Conservation (phyloP, 2,888 invertebrate species). For the Sipha maydis region DNA sequence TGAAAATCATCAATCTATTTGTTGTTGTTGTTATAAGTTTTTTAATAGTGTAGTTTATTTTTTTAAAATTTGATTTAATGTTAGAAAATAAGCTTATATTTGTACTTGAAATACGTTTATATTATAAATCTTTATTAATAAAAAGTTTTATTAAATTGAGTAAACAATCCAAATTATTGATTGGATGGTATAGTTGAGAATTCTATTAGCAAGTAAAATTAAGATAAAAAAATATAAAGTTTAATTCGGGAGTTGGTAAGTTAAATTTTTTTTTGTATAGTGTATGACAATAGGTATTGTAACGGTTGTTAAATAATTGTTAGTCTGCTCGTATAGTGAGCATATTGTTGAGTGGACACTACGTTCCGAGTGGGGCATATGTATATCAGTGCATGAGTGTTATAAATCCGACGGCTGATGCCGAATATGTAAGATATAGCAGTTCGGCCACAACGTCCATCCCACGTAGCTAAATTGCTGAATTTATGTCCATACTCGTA, state of each 20-base stretch:
- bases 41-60: background rate
- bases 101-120: background rate
- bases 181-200: background rate
- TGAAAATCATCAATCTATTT: background rate
- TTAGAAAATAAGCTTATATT: background rate
- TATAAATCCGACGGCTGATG: too few species aligned
- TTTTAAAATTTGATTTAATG: constrained; percentile 17
- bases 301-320: too few species aligned
- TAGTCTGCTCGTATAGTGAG: too few species aligned
- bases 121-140: background rate
- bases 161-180: background rate
- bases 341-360: too few species aligned
- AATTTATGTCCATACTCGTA: too few species aligned
- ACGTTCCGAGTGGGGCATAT: too few species aligned
- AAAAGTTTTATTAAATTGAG: background rate
- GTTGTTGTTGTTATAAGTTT: background rate
- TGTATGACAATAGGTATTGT: too few species aligned
- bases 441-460: too few species aligned
- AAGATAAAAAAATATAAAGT: background rate
- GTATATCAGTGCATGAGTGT: too few species aligned
- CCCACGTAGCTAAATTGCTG: too few species aligned
- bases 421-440: too few species aligned
- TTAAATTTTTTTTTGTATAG: too few species aligned
- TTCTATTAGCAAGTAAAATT: background rate
- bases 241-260: background rate